Conservation (phyloP, 2,888 invertebrate species). For the Eledona agricola region DNA sequence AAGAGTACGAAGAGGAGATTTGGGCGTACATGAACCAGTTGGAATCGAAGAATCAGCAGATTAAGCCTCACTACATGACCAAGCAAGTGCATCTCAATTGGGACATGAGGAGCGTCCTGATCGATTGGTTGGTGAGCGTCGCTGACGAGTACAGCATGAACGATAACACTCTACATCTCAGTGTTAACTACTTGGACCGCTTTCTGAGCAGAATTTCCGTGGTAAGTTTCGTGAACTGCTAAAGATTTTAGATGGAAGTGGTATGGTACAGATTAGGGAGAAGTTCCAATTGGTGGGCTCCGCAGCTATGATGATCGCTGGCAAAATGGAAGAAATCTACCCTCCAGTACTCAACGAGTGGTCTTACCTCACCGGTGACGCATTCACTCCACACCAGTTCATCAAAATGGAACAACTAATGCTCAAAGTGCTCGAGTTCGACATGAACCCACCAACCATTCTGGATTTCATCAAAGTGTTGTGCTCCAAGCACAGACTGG, state of each 20-base stretch:
- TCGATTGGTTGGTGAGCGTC: conserved; percentile 59
- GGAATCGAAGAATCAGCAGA: neutral
- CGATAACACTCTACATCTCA: conserved; percentile 56
- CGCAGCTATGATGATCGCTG: conserved; percentile 58
- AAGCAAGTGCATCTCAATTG: conserved; percentile 55
- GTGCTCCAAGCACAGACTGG: conserved; percentile 49
- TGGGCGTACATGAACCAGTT: conserved; percentile 47
- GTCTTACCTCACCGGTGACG: conserved; percentile 55
- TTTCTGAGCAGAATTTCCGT: conserved; percentile 57
- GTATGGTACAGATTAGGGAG: conserved; percentile 47
- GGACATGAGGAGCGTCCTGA: conserved; percentile 54
- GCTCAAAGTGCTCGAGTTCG: conserved; percentile 55
- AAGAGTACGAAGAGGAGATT: conserved; percentile 47
- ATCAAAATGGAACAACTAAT: conserved; percentile 58
- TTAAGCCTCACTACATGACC: conserved; percentile 51
- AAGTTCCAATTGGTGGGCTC: conserved; percentile 60
- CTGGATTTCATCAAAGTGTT: conserved; percentile 54
- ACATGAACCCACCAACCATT: conserved; percentile 56
- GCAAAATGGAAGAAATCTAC: conserved; percentile 60
- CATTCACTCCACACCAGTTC: conserved; percentile 55
- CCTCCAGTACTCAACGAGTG: conserved; percentile 56
- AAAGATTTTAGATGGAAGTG: neutral
- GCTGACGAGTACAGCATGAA: conserved; percentile 56
- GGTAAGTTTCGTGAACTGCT: conserved; percentile 48
- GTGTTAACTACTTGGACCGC: conserved; percentile 57